Base-by-base conservation (phyloP, 2,113 vertebrate genomes). In the Myotis davidii region DNA sequence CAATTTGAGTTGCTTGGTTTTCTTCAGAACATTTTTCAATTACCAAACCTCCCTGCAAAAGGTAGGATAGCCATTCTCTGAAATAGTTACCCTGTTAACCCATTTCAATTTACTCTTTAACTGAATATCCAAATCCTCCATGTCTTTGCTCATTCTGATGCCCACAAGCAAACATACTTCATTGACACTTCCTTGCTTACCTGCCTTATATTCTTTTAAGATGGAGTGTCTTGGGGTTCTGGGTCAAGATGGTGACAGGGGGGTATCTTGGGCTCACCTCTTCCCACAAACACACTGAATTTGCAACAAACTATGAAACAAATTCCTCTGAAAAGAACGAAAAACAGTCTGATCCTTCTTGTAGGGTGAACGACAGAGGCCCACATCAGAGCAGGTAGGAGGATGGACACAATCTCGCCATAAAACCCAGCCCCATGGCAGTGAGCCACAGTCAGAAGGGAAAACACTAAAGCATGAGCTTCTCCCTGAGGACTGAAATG, bases 1-100 rank as follows among this genome's bases (percentile, higher is more conserved):
- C 39, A 69, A 76, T 45, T 77, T 76, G 54, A 95, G 77, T 90
- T 92, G 21, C 39, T 86, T 89, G 82, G 6, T 48, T 87, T 90
- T 84, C 85, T 86, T 73, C 25, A 48, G 32, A 72, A 82, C 77
- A 72, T 1, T 34, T 45, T 0, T 21, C 11, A 54, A 79, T 70
- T 23, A 77, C 20, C n/a, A 25, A 64, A 83, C 4, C 21, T 90
- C 27, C 32, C 29, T 78, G 27, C 2, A 52, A 34, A 11, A 50
- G 9, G 45, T 27, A 64, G 27, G 9, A 18, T 6, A 67, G 48
- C 20, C 64, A 50, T 48, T 48, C 39, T 79, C 54, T 56, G 14
- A 74, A 94, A 64, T 45, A 90, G 42, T 39, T 69, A 77, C 32
- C 27, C 32, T 88, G 5, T 11, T 42, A 61, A 48, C 27, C 37